phyloP scores from a whole-genome alignment of 1,140 invertebrate species.

The Elysia chlorotica region DNA sequence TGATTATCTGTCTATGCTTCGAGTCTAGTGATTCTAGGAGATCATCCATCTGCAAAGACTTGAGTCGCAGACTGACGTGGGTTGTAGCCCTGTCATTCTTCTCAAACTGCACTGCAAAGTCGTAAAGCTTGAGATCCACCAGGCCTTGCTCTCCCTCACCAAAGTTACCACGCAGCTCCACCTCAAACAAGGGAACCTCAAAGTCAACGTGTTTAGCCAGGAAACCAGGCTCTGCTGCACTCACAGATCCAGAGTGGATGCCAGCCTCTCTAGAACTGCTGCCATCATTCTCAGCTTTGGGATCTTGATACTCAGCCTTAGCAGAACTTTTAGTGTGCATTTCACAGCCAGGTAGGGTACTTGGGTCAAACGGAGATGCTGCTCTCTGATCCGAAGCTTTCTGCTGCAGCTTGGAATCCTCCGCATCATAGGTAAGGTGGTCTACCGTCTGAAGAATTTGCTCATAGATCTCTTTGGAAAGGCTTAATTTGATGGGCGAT shows the following conservation, averaged over 20 bases:
- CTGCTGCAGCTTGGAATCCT: neutral
- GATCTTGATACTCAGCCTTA: neutral
- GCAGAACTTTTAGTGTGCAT: neutral
- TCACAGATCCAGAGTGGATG: no score
- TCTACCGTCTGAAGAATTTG: constrained; percentile 77
- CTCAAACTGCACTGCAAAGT: constrained; percentile 79
- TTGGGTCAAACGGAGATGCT: neutral
- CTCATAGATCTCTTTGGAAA: constrained; percentile 85
- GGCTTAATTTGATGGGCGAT: constrained; percentile 80
- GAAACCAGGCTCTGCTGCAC: no score
- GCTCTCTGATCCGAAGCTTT: neutral
- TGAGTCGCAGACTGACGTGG: constrained; percentile 75
- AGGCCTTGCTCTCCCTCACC: constrained; percentile 56
- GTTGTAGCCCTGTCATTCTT: constrained; percentile 72
- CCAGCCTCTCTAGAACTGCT: no score
- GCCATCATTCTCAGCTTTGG: constrained; percentile 8
- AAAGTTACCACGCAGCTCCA: constrained; percentile 59
- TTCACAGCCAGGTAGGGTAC: neutral
- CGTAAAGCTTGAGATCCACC: constrained; percentile 81
- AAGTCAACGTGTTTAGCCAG: constrained; percentile 49
- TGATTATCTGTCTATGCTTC: constrained; percentile 75
- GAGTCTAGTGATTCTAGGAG: constrained; percentile 77
- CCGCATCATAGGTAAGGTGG: constrained; percentile 54
- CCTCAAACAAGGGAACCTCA: constrained; percentile 60
- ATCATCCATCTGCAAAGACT: constrained; percentile 87